Percentiles rank a stretch among this genome's conserved stretches.
These are phyloP conservation scores for Pachypsylla venusta DNA, from an alignment of 1,140 invertebrate genomes.

Conservation along the genomic window DNA sequence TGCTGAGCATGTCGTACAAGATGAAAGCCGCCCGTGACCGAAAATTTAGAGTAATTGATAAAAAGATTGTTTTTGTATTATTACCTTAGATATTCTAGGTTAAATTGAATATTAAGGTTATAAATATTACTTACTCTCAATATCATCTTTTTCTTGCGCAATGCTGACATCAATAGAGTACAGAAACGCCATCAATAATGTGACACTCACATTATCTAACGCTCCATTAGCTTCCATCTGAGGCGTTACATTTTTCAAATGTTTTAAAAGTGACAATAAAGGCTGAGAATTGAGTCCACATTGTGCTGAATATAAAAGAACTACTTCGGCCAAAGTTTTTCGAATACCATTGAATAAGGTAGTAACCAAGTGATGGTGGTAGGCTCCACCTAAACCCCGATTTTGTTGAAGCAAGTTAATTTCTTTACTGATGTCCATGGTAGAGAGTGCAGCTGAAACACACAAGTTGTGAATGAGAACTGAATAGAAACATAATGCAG, in stretches of 20 bases:
- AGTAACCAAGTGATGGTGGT: constrained; percentile 66
- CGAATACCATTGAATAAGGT: constrained; percentile 63
- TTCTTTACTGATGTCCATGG: constrained; percentile 44
- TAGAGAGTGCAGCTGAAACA: constrained; percentile 10
- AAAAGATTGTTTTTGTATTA: too few relatives aligned
- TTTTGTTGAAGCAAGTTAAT: constrained; percentile 66
- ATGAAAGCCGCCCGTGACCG: too few relatives aligned
- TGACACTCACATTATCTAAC: constrained; percentile 59
- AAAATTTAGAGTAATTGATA: too few relatives aligned
- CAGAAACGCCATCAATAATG: constrained; percentile 64
- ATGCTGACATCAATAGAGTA: constrained; percentile 73
- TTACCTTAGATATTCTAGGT: too few relatives aligned
- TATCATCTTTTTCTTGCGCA: constrained; percentile 44
- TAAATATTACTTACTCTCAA: constrained; percentile 32
- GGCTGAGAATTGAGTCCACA: constrained; percentile 48
- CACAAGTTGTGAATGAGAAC: constrained; percentile 31
- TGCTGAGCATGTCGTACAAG: too few relatives aligned
- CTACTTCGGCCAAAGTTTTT: constrained; percentile 61
- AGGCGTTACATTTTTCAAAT: constrained; percentile 31
- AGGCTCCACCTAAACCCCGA: constrained; percentile 68
- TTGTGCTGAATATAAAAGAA: constrained; percentile 79
- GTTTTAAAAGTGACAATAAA: constrained; percentile 30
- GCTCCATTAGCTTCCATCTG: constrained; percentile 34
- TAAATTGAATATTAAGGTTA: too few relatives aligned
- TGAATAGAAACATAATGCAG: too few relatives aligned